phyloP scores from a whole-genome alignment of 2,888 invertebrate genomes.

The Cylloceria caligata region DNA sequence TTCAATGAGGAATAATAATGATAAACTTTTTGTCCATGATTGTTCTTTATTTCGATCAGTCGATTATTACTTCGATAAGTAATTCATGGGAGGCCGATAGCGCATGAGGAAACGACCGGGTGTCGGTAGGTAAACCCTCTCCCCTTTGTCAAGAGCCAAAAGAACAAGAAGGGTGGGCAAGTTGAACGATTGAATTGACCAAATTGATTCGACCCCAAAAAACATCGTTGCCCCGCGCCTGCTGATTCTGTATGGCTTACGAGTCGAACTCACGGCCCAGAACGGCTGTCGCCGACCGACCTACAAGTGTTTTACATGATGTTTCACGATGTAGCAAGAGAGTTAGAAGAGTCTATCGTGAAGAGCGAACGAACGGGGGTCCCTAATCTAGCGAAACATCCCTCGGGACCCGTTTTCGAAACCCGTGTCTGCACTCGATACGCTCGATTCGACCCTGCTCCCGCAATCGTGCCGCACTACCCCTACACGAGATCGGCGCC shows the following conservation, averaged over 20 bases:
- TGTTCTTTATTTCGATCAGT: not conserved
- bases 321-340: conserved; percentile 77
- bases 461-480: conserved; percentile 9
- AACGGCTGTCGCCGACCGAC: conserved; percentile 71
- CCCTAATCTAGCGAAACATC: conserved; percentile 84
- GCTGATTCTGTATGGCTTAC: conserved; percentile 65
- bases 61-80: conserved; percentile 45
- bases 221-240: conserved; percentile 79
- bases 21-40: too few species aligned
- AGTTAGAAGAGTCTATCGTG: not conserved
- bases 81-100: conserved; percentile 66
- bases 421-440: conserved; percentile 74
- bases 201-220: conserved; percentile 84
- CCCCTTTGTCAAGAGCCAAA: conserved; percentile 53
- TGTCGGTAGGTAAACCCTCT: conserved; percentile 68
- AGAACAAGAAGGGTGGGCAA: conserved; percentile 50
- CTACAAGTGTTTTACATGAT: conserved; percentile 84
- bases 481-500: conserved; percentile 18
- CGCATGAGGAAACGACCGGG: conserved; percentile 63
- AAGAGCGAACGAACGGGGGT: conserved; percentile 67
- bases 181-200: conserved; percentile 79
- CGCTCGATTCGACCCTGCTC: conserved; percentile 75
- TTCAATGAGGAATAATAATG: too few species aligned
- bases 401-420: conserved; percentile 77
- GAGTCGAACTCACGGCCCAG: conserved; percentile 70